Evolutionary conservation across 2,888 invertebrate genomes (phyloP), one percentile per base, ranked within the genome.

Genomic region (Caenorhabditis parvicauda): DNA sequence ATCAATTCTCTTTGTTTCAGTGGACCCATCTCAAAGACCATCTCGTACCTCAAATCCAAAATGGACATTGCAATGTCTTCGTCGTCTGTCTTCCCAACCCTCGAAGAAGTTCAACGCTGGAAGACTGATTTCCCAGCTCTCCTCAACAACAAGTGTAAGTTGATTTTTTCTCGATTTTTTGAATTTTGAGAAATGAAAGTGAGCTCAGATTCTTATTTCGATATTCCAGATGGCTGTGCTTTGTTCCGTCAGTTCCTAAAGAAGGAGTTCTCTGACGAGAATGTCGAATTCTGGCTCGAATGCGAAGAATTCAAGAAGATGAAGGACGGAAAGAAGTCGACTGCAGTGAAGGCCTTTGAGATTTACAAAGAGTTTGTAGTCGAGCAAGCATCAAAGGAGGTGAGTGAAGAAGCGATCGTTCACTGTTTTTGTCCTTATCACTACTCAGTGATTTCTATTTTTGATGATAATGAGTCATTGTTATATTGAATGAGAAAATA

Each of bases 251-350:
- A 74, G 46, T 78, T 79, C 37, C 51, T 79, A 44, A 61, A 67
- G 51, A 70, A 69, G 32, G 77, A 80, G 54, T 67, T 74, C 58
- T 68, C 68, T 42, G 66, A 64, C 22, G 79, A 79, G 54, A 79
- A 79, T 51, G 60, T 80, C 48, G 77, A 79, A 38, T 79, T 79
- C 48, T 76, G 74, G 70, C 39, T 58, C 17, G 74, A 76, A 32
- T 68, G 74, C 39, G 76, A 79, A 39, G 75, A 80, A 48, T 79
- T 72, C 67, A 79, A 76, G 51, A 73, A 70, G 52, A 70, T 79
- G 70, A 80, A 80, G 53, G 70, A 70, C 24, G 70, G 72, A 12
- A 70, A 70, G 53, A 69, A 67, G 49, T 48, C 59, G 12, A 77
- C 75, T 12, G 54, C 51, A 3, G 68, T 75, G 47, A 70, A 67